A percentile compares a stretch with the other conserved stretches of the same genome.
These are phyloP conservation scores for Hephaestus fuliginosus DNA, from an alignment of 2,797 vertebrate genomes.

Conservation along the genomic window DNA sequence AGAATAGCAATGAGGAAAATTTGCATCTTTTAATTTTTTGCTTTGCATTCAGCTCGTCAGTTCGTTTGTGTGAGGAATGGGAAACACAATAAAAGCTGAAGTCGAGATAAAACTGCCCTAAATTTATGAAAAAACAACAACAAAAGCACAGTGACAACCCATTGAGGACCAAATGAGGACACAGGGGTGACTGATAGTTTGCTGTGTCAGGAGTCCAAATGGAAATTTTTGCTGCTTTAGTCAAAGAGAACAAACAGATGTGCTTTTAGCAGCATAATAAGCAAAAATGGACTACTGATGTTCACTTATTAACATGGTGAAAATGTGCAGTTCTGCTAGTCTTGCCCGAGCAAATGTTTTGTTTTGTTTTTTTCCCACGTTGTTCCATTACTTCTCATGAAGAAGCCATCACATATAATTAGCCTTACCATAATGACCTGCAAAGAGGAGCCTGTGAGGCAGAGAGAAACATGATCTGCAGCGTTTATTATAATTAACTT, in stretches of 20 bases:
- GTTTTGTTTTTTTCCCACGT: neutral
- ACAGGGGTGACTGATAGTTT: neutral
- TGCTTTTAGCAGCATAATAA: constrained; percentile 21
- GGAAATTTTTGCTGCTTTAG: constrained; percentile 17
- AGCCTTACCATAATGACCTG: constrained; percentile 45
- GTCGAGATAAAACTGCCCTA: neutral
- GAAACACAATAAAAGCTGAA: neutral
- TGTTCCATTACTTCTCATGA: constrained; percentile 50
- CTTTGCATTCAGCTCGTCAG: neutral
- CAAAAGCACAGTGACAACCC: neutral
- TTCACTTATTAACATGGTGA: constrained; percentile 11
- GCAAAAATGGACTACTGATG: neutral
- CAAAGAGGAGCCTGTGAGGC: constrained; percentile 34
- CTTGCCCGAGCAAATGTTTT: neutral
- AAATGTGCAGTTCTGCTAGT: neutral
- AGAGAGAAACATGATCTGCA: constrained; percentile 24
- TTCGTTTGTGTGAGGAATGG: neutral
- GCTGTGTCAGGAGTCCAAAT: constrained; percentile 17
- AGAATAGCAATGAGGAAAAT: neutral
- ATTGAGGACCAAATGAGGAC: neutral
- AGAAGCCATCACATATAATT: constrained; percentile 54
- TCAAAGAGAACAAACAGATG: neutral
- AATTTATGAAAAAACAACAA: neutral
- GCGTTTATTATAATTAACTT: constrained; percentile 55
- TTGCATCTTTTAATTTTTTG: neutral